Evolutionary conservation across 2,113 vertebrate species (phyloP).

Genomic region (Hippocampus mohnikei): DNA sequence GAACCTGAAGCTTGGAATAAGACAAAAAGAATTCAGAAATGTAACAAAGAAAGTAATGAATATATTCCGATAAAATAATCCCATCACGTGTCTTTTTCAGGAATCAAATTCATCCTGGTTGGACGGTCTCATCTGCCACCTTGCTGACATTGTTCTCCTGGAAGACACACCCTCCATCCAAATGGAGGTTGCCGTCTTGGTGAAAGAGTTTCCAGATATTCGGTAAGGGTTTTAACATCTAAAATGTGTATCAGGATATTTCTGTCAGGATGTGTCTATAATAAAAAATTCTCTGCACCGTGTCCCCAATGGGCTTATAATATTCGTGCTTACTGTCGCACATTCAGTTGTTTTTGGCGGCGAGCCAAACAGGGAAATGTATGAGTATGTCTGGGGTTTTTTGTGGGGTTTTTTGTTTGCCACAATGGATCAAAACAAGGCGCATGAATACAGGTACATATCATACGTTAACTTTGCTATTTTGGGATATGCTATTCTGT

Average conservation of each 20-base stretch:
- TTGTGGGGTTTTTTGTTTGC: slow-evolving; percentile 13
- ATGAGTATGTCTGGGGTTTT: slow-evolving; percentile 20
- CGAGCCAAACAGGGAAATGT: slow-evolving; percentile 23
- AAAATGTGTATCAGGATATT: slow-evolving; percentile 8
- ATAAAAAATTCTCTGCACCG: slow-evolving; percentile 30
- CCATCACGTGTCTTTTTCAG: slow-evolving; percentile 49
- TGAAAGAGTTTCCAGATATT: slow-evolving; percentile 85
- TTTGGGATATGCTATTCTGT: slow-evolving; percentile 51
- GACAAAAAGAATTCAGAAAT: background rate
- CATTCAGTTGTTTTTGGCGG: slow-evolving; percentile 50
- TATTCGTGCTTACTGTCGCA: slow-evolving; percentile 48
- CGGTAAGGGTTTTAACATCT: slow-evolving; percentile 70
- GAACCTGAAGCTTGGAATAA: background rate
- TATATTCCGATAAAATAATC: background rate
- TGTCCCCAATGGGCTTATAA: slow-evolving; percentile 34
- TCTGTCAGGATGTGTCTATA: slow-evolving; percentile 37
- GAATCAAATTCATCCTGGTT: slow-evolving; percentile 81
- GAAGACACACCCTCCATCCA: slow-evolving; percentile 88
- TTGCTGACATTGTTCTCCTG: slow-evolving; percentile 84
- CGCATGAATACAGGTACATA: slow-evolving; percentile 53
- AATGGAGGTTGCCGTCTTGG: slow-evolving; percentile 86
- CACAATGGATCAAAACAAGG: slow-evolving; percentile 68
- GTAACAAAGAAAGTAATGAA: background rate
- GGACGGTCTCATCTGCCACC: slow-evolving; percentile 78
- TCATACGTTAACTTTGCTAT: slow-evolving; percentile 60